phyloP scores from a whole-genome alignment of 1,140 invertebrate genomes.

The Solenopsis invicta region DNA sequence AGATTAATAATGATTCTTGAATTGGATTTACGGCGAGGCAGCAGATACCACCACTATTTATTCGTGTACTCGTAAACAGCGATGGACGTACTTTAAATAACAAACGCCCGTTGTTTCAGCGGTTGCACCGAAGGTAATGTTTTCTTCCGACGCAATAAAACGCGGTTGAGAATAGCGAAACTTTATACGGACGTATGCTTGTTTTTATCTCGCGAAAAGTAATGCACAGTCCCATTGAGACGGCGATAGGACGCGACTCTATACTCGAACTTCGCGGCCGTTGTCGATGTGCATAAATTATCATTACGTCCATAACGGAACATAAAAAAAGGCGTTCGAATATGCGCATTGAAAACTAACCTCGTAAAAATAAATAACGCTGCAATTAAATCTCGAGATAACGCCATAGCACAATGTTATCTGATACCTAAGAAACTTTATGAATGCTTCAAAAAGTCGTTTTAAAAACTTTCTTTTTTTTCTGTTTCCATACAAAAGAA shows the following conservation, averaged over 20 bases:
- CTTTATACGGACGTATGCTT: conserved; percentile 17
- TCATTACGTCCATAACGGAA: background rate
- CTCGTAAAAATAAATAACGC: background rate
- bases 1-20: conserved; percentile 25
- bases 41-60: background rate
- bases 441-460: background rate
- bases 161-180: background rate
- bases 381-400: background rate
- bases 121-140: background rate
- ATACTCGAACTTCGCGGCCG: background rate
- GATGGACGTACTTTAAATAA: conserved; percentile 24
- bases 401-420: background rate
- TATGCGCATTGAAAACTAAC: background rate
- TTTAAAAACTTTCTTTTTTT: background rate
- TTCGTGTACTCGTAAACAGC: background rate
- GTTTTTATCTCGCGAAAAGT: conserved; percentile 38
- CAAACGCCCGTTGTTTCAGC: conserved; percentile 39
- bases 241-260: background rate
- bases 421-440: background rate
- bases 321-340: background rate
- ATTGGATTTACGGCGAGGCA: conserved; percentile 18
- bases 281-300: background rate
- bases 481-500: background rate
- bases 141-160: conserved; percentile 47
- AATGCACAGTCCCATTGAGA: conserved; percentile 5